Base-by-base conservation (phyloP, 2,888 invertebrate species). In the Zelleria hepariella region DNA sequence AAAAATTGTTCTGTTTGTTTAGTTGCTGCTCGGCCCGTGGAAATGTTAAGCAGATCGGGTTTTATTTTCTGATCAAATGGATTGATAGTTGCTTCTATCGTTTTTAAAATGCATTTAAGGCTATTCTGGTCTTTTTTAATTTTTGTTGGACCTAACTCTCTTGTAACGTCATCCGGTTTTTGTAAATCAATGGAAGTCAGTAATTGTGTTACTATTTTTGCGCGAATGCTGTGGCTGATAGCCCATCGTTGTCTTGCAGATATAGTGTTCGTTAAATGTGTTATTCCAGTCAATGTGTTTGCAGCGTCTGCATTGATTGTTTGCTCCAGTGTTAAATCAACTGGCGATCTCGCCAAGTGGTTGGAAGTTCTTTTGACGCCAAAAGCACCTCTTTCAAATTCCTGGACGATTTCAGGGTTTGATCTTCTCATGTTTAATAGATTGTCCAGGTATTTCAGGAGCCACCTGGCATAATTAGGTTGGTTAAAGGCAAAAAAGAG, bases 281-380 rank as follows among this genome's bases (percentile, higher is more conserved):
- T 63, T 51, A 73, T 59, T 58, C 73, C 74, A 49, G 70, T 68
- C 7, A 72, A 61, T 62, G 62, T 68, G 47, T 63, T 66, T 7
- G 64, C 71, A 58, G 75, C 72, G 62, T 77, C 73, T 54, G 71
- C 73, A 62, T 75, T 77, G 4, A 75, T 70, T 2, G 74, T 75
- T 61, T 74, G 73, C 57, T 74, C 74, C 7, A 73, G 58, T 32
- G 62, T 63, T 21, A 68, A 58, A 55, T 68, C 68, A 24, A 65
- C 54, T 20, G 66, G 63, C 32, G 26, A 27, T 58, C 32, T 7
- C 51, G 58, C 51, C 51, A 58, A 58, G 51, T 51, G 10, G 51
- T 58, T 58, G 10, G 58, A 62, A 58, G 58, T 58, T 6, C 52
- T 49, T 58, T 24, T 20, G 25, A 58, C 51, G 18, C 58, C 60